Conservation (phyloP, 2,888 invertebrate species). For the Cremastinae sp. region DNA sequence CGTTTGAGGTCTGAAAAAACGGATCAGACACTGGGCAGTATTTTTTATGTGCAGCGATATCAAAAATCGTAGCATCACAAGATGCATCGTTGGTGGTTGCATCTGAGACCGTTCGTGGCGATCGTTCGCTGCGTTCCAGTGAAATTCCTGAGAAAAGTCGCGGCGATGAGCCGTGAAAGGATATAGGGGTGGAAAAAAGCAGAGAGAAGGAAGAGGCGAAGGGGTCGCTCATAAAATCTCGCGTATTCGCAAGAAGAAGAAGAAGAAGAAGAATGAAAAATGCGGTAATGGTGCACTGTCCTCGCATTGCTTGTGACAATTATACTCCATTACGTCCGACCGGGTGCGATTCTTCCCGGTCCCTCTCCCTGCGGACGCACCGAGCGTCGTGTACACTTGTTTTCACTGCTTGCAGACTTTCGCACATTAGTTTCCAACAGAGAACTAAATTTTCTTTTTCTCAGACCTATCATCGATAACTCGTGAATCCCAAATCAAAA, state of each 20-base stretch:
- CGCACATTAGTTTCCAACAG: conserved; percentile 9
- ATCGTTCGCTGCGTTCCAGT: conserved; percentile 73
- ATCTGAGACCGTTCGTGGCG: conserved; percentile 61
- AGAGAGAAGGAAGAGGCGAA: conserved; percentile 43
- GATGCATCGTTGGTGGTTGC: conserved; percentile 73
- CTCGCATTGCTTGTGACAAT: conserved; percentile 80
- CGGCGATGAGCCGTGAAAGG: conserved; percentile 60
- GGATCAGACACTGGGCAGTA: too few relatives aligned
- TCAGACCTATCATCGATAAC: too few relatives aligned
- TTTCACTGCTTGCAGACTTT: conserved; percentile 30
- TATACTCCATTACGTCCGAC: conserved; percentile 79
- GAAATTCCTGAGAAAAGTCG: conserved; percentile 75
- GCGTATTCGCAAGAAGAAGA: conserved; percentile 70
- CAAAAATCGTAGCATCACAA: conserved; percentile 59
- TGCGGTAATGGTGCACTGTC: conserved; percentile 80
- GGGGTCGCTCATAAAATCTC: conserved; percentile 60
- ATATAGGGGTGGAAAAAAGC: conserved; percentile 54
- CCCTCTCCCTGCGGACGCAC: conserved; percentile 35
- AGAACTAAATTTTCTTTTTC: not conserved
- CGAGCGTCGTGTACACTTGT: conserved; percentile 25
- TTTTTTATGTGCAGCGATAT: too few relatives aligned
- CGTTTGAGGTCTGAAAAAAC: too few relatives aligned
- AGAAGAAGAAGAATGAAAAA: conserved; percentile 70
- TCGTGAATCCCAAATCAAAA: too few relatives aligned
- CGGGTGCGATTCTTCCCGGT: conserved; percentile 61